Conservation (phyloP, 2,888 invertebrate genomes). For the Holacanthella duospinosa region DNA sequence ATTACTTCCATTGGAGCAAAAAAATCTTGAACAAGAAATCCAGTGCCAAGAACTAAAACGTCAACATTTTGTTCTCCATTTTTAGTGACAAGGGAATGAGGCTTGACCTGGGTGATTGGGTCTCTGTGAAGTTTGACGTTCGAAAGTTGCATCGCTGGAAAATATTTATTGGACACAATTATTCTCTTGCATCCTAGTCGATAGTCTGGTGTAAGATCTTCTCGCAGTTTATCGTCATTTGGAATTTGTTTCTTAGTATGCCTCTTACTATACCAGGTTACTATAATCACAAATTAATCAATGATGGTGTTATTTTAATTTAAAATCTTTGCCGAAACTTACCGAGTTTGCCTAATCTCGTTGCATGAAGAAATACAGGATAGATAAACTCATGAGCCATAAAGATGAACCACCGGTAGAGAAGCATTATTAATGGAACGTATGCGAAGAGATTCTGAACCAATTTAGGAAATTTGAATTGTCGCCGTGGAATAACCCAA, state of each 20-base stretch:
- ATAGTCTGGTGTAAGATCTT: background rate
- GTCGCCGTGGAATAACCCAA: slow-evolving; percentile 14
- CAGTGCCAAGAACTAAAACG: slow-evolving; percentile 1
- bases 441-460: slow-evolving; percentile 13
- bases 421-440: slow-evolving; percentile 17
- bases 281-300: slow-evolving; percentile 1
- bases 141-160: background rate
- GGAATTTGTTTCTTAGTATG: background rate
- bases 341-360: background rate
- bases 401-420: slow-evolving; percentile 13
- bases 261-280: background rate
- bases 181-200: background rate
- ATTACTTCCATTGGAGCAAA: background rate
- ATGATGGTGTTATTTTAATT: background rate
- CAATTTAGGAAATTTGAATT: slow-evolving; percentile 1
- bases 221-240: background rate
- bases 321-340: background rate
- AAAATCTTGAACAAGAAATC: background rate
- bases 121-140: background rate
- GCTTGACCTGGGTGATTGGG: background rate
- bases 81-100: background rate
- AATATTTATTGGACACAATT: background rate
- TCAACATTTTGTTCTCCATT: background rate
- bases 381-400: slow-evolving; percentile 3
- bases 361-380: background rate